phyloP scores from a whole-genome alignment of 2,888 invertebrate species.

The Acanthosoma haemorrhoidale region DNA sequence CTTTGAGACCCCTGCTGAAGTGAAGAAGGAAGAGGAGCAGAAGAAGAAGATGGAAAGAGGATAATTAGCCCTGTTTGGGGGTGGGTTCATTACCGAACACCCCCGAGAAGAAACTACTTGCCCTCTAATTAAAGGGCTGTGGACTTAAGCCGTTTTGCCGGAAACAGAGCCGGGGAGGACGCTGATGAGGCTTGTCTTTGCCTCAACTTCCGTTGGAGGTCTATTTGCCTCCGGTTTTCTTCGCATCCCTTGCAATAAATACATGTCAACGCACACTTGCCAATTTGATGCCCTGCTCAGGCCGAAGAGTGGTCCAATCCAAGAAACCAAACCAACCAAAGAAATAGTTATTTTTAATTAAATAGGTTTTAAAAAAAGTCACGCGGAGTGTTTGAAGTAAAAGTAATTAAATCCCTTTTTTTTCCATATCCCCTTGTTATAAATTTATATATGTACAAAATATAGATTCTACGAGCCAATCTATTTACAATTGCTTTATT shows the following conservation, averaged over 20 bases:
- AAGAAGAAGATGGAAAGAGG: constrained; percentile 14
- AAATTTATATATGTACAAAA: no score
- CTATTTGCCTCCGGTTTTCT: background rate
- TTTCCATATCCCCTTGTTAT: no score
- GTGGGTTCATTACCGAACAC: constrained; percentile 8
- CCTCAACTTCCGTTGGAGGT: background rate
- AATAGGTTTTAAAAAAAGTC: no score
- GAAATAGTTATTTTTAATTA: no score
- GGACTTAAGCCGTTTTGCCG: constrained; percentile 13
- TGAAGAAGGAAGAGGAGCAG: background rate
- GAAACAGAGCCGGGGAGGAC: background rate
- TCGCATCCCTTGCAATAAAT: background rate
- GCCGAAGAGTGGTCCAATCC: no score
- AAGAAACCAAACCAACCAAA: no score
- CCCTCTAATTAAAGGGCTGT: constrained; percentile 24
- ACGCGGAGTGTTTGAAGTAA: no score
- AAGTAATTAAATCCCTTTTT: no score
- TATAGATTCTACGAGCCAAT: no score
- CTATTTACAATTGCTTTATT: no score
- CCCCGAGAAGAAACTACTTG: constrained; percentile 17
- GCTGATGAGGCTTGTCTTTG: constrained; percentile 13
- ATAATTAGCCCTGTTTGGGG: background rate
- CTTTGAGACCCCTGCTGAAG: background rate
- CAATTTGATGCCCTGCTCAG: no score
- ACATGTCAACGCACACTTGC: no score